These are phyloP conservation scores for Leptoclinus maculatus DNA, from an alignment of 2,797 vertebrate species.

Conservation along the genomic window DNA sequence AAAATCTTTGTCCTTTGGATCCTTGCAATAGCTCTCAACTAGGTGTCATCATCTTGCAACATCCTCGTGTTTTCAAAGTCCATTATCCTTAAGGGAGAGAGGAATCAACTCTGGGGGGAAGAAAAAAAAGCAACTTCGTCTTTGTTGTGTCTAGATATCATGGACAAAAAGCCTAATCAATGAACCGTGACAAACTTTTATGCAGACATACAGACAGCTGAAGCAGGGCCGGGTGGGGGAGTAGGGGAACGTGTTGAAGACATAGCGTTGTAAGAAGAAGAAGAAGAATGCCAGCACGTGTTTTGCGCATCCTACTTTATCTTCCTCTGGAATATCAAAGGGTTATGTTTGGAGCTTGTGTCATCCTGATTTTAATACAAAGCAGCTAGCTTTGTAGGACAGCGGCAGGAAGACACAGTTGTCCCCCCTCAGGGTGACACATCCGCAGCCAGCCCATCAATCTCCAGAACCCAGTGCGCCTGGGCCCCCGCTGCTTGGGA, in stretches of 20 bases:
- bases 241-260: neutral
- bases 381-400: slow-evolving; percentile 56
- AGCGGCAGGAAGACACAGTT: slow-evolving; percentile 49
- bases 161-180: slow-evolving; percentile 29
- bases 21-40: slow-evolving; percentile 47
- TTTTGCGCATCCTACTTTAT: slow-evolving; percentile 42
- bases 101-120: slow-evolving; percentile 21
- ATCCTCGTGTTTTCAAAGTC: slow-evolving; percentile 55
- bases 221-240: neutral
- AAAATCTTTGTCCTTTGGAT: slow-evolving; percentile 31
- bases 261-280: slow-evolving; percentile 1
- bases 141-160: slow-evolving; percentile 29
- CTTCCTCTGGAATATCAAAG: slow-evolving; percentile 55
- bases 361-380: slow-evolving; percentile 63
- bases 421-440: slow-evolving; percentile 52
- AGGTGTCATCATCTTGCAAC: slow-evolving; percentile 65
- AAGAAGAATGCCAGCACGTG: slow-evolving; percentile 34
- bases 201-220: neutral
- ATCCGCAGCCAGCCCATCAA: slow-evolving; percentile 60
- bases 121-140: slow-evolving; percentile 4
- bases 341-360: slow-evolving; percentile 50
- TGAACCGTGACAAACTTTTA: slow-evolving; percentile 8
- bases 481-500: slow-evolving; percentile 46
- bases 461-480: slow-evolving; percentile 31
- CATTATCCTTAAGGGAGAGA: slow-evolving; percentile 35